Percentiles rank a stretch among this genome's conserved stretches.
These are phyloP conservation scores for Taenioides sp. DNA, from an alignment of 2,797 vertebrate genomes.

Conservation along the genomic window DNA sequence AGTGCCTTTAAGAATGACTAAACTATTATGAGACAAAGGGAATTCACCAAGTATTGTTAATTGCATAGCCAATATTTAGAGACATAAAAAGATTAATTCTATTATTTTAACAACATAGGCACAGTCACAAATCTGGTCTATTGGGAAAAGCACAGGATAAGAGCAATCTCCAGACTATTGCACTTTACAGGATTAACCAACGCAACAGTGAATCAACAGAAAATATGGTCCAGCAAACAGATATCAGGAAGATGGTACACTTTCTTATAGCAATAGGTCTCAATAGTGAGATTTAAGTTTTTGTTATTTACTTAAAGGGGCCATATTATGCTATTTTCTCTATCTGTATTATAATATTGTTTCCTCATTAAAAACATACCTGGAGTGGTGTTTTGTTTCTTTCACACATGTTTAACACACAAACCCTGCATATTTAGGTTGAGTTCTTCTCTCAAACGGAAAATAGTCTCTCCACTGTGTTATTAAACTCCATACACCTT, in stretches of 20 bases:
- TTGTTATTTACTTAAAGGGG: neutral
- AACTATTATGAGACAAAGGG: neutral
- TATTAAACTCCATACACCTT: no score
- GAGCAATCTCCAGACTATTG: neutral
- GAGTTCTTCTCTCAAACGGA: no score
- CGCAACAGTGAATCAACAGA: neutral
- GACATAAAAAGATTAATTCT: neutral
- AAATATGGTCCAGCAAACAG: conserved; percentile 1
- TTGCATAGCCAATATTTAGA: neutral
- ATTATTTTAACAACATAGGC: neutral
- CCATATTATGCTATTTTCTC: no score
- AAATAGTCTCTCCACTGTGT: no score
- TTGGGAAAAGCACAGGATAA: neutral
- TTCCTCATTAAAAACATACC: no score
- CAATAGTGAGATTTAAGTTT: neutral
- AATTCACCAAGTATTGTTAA: neutral
- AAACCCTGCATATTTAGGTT: no score
- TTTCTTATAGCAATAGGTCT: neutral
- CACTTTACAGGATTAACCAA: conserved; percentile 3
- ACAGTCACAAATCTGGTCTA: neutral
- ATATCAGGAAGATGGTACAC: neutral
- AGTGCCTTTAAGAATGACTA: no score
- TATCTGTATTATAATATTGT: no score
- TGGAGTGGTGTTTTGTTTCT: no score
- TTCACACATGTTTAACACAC: no score